These are phyloP conservation scores for Drosophila emarginata DNA, from an alignment of 2,888 invertebrate species.

Conservation along the genomic window DNA sequence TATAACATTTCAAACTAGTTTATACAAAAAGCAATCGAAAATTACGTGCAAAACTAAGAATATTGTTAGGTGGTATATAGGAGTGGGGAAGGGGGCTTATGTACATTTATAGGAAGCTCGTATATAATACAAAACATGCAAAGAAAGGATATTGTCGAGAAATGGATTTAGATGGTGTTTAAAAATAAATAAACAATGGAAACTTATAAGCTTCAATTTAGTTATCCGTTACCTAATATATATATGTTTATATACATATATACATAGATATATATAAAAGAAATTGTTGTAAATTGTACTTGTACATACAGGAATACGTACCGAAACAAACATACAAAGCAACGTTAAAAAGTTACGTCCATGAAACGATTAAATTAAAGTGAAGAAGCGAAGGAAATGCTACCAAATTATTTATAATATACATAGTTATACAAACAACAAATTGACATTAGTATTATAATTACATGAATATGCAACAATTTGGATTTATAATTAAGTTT, in stretches of 20 bases:
- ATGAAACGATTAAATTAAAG: conserved; percentile 43
- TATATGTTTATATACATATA: conserved; percentile 24
- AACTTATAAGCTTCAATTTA: background rate
- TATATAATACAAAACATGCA: conserved; percentile 20
- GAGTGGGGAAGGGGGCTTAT: background rate
- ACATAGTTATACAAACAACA: conserved; percentile 32
- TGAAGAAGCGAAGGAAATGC: conserved; percentile 40
- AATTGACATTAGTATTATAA: conserved; percentile 40
- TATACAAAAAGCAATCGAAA: conserved; percentile 62
- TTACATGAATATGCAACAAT: conserved; percentile 34
- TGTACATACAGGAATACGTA: conserved; percentile 57
- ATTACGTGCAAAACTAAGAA: conserved; percentile 41
- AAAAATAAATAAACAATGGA: background rate
- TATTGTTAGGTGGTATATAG: background rate
- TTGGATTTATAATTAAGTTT: conserved; percentile 30
- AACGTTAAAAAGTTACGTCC: conserved; percentile 73
- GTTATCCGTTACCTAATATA: conserved; percentile 34
- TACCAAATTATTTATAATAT: conserved; percentile 58
- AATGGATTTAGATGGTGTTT: background rate
- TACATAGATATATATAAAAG: conserved; percentile 36
- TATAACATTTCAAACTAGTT: conserved; percentile 23
- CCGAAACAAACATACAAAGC: conserved; percentile 60
- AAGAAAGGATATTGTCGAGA: conserved; percentile 14
- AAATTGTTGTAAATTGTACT: conserved; percentile 72
- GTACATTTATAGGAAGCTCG: background rate